Conservation (phyloP, 2,888 invertebrate species). For the Invenusta paracnida region DNA sequence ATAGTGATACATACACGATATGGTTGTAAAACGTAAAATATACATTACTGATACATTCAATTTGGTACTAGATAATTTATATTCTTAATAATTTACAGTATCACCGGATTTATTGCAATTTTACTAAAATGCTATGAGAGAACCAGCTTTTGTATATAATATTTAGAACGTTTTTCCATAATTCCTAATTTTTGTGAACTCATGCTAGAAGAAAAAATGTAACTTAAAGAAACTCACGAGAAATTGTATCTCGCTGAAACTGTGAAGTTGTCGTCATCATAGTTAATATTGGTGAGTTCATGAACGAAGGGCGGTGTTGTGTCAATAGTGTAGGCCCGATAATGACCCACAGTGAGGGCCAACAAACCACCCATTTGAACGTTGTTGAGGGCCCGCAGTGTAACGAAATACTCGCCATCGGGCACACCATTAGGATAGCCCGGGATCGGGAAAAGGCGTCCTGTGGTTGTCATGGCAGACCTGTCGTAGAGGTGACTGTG, state of each 20-base stretch:
- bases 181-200: no score
- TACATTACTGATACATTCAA: no score
- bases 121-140: no score
- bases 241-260: constrained; percentile 49
- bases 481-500: constrained; percentile 49
- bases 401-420: constrained; percentile 51
- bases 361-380: constrained; percentile 52
- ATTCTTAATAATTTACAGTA: no score
- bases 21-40: no score
- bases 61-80: no score
- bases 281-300: constrained; percentile 49
- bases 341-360: constrained; percentile 50
- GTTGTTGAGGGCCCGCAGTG: constrained; percentile 50
- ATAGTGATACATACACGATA: no score
- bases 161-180: no score
- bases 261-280: constrained; percentile 48
- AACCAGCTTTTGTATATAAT: no score
- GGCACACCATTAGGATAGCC: constrained; percentile 48
- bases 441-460: constrained; percentile 46
- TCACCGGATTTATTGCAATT: no score
- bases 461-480: constrained; percentile 50
- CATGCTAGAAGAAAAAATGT: no score
- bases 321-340: constrained; percentile 50
- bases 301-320: constrained; percentile 50
- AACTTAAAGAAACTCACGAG: constrained; percentile 49